Evolutionary conservation across 2,888 invertebrate genomes (phyloP), one percentile per base, ranked within the genome.

Genomic region (Chloromyia formosa): DNA sequence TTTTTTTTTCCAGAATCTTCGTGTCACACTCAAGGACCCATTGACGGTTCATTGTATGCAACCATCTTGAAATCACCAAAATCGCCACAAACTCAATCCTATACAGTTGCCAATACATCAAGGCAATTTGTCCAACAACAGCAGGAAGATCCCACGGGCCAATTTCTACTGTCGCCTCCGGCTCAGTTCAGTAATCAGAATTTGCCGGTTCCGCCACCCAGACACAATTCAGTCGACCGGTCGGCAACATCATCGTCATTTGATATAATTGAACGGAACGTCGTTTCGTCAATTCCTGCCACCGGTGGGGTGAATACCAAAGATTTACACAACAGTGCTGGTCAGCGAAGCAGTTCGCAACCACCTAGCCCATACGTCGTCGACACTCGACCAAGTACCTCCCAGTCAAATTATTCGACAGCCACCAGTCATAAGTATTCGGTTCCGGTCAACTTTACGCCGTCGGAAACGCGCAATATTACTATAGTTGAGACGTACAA

Each of bases 21-120:
- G 77, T 88, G 86, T 79, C 93, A 94, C 85, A 93, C 93, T 61
- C 92, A 92, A 84, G 94, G 94, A 54, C 95, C 95, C 60, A 87
- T 95, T 81, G 95, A 95, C 91, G 95, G 95, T 80, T 95, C 94
- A 81, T 90, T 95, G 81, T 95, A 96, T 89, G 95, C 95, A 79
- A 90, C 90, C 74, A 90, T 91, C 68, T 72, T 78, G 42, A 80
- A 80, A 79, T 78, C 79, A 73, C 79, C 80, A 75, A 80, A 79
- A 77, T 78, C 79, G 73, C 79, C 79, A 75, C 76, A 77, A 58
- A 16, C 64, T 3, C 35, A 35, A 18, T 14, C 53, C 3, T n/a
- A 20, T 53, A 14, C 66, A 14, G 16, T 49, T 22, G 5, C 71
- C 1, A 20, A 12, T 9, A 40, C 56, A 20, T 42, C 56, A 56